phyloP scores from a whole-genome alignment of 2,113 vertebrate species.

The Corythornis cristatus region DNA sequence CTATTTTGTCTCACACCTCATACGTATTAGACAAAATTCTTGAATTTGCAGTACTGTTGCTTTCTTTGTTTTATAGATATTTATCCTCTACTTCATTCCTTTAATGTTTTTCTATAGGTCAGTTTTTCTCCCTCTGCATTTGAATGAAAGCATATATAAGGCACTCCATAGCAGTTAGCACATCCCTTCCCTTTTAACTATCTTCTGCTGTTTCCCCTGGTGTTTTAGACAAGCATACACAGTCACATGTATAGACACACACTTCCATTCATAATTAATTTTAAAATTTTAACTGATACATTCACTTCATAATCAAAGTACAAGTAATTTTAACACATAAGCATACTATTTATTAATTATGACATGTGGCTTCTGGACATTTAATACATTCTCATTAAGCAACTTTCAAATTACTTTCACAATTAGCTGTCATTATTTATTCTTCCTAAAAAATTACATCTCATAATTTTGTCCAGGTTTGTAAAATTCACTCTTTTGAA shows the following conservation, averaged over 20 bases:
- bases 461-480: neutral
- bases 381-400: constrained; percentile 1
- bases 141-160: neutral
- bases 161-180: neutral
- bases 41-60: neutral
- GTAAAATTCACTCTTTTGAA: neutral
- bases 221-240: neutral
- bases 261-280: neutral
- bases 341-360: neutral
- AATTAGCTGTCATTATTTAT: neutral
- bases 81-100: neutral
- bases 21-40: neutral
- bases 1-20: neutral
- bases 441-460: constrained; percentile 18
- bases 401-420: neutral
- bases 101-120: neutral
- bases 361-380: neutral
- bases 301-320: neutral
- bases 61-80: neutral
- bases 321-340: neutral
- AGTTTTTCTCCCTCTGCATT: neutral
- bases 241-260: neutral
- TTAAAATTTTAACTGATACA: neutral
- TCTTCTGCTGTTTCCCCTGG: neutral
- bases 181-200: neutral